Conservation (phyloP, 2,113 vertebrate species). For the Nibea coibor region DNA sequence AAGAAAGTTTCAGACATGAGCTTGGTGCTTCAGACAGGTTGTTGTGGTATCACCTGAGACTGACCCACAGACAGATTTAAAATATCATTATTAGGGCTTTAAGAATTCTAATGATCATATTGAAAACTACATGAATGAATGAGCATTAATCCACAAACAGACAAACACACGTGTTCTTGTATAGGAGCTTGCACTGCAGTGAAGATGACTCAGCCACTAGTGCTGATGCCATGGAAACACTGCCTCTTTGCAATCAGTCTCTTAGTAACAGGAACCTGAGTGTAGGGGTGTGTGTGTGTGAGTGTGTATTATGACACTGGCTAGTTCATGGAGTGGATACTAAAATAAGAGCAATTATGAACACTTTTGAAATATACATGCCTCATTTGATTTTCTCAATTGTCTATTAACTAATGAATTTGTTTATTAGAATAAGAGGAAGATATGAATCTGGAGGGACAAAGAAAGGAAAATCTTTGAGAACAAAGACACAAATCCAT, state of each 20-base stretch:
- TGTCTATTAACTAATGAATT: not conserved
- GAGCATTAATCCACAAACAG: conserved; percentile 17
- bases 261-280: conserved; percentile 70
- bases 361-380: not conserved
- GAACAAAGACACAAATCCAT: not conserved
- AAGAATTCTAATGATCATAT: not conserved
- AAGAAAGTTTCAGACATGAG: not conserved
- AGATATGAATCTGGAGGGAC: not conserved
- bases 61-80: not conserved
- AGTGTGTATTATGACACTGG: not conserved
- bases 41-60: not conserved
- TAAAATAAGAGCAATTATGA: conserved; percentile 23
- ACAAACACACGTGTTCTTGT: conserved; percentile 28
- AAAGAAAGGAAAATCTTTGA: not conserved
- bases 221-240: conserved; percentile 76
- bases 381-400: not conserved
- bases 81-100: not conserved
- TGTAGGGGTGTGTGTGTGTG: conserved; percentile 33
- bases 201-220: conserved; percentile 76
- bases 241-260: conserved; percentile 78
- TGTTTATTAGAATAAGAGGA: not conserved
- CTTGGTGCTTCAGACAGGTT: not conserved
- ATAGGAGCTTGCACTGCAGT: conserved; percentile 62
- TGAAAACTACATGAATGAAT: conserved; percentile 9
- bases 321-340: conserved; percentile 17